These are phyloP conservation scores for Cladopsammia gracilis DNA, from an alignment of 64 coral and sea anemone genomes.

Conservation along the genomic window DNA sequence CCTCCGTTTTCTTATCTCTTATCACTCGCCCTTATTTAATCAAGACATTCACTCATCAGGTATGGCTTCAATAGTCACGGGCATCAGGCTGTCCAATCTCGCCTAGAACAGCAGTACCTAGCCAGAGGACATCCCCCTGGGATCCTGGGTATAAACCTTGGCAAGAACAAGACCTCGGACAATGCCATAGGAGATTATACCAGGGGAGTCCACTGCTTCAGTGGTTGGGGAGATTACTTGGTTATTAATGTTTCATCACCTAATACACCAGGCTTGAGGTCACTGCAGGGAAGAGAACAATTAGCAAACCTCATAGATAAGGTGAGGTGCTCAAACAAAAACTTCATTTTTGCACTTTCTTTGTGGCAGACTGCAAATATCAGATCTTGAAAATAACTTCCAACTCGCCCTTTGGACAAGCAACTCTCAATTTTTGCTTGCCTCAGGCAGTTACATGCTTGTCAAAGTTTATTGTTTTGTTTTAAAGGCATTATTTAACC, in stretches of 20 bases:
- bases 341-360: background rate
- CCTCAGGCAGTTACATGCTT: too few species aligned
- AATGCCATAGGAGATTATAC: slow-evolving; percentile 86
- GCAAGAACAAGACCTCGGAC: slow-evolving; percentile 92
- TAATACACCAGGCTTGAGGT: slow-evolving; percentile 93
- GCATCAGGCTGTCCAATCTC: slow-evolving; percentile 61
- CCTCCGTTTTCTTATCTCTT: too few species aligned
- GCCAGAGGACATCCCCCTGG: slow-evolving; percentile 47
- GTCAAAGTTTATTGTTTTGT: too few species aligned
- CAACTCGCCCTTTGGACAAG: too few species aligned
- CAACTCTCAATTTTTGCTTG: too few species aligned
- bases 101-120: slow-evolving; percentile 25
- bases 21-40: too few species aligned
- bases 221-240: slow-evolving; percentile 83
- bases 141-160: slow-evolving; percentile 90
- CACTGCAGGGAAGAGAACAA: slow-evolving; percentile 88
- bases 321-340: slow-evolving; percentile 32
- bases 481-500: too few species aligned
- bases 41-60: background rate
- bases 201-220: slow-evolving; percentile 82
- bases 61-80: slow-evolving; percentile 99
- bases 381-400: too few species aligned
- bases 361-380: too few species aligned
- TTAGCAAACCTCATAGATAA: slow-evolving; percentile 86
- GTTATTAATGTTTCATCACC: slow-evolving; percentile 97